Base-by-base conservation (phyloP, 2,797 vertebrate genomes). In the Muscicapa comitata region DNA sequence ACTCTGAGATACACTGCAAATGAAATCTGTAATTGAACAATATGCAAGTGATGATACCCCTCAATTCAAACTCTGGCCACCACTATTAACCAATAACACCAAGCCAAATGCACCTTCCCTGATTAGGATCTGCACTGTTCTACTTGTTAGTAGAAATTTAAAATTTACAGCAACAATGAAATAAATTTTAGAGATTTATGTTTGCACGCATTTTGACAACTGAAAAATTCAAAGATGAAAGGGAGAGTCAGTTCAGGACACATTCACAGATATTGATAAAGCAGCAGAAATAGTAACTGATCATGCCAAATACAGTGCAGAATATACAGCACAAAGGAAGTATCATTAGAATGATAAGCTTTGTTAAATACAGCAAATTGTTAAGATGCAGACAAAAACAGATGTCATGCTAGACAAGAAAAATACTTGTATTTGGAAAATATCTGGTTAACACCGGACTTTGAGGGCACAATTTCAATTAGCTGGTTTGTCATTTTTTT, bases 171-270 rank as follows among this genome's bases (percentile, higher is more conserved):
- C 53, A 88, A 63, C 40, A 65, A 23, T 9, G 3, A 63, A 84
- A 28, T 47, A 70, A 57, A 18, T 67, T 92, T 79, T n/a, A 58
- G 28, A 84, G 70, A 54, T 91, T 88, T 66, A 90, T 35, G 43
- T 40, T 93, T 75, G 62, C 28, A 86, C 15, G 47, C 47, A 47
- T 75, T 88, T 78, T 86, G 43, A 91, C 37, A 94, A 82, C 38
- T 86, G 58, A 79, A 18, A 20, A 94, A 93, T 50, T 93, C 78
- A 95, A 96, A 93, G 48, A 43, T 19, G 17, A 86, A 97, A 71
- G 43, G 37, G 45, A 81, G 80, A 71, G 51, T 87, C 83, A 78
- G 81, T 78, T 94, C 86, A 91, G 55, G 77, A 93, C 86, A 75
- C 9, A 35, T 37, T 82, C 25, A 63, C 0, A 6, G 50, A 74